These are phyloP conservation scores for Prorops nasuta DNA, from an alignment of 1,140 invertebrate species.

Conservation along the genomic window DNA sequence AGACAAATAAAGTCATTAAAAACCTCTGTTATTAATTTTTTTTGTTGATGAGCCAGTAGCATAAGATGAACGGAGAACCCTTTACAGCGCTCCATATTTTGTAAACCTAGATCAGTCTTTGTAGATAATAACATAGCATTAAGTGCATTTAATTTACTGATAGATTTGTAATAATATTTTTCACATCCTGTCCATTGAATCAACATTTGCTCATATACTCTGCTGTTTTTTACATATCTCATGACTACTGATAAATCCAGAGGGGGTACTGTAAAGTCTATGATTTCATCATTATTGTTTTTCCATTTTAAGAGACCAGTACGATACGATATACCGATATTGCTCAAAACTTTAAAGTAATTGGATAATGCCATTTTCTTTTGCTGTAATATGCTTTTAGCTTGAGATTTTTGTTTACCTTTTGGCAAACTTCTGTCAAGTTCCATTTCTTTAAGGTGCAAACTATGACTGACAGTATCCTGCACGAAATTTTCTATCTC, in stretches of 20 bases:
- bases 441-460: conserved; percentile 62
- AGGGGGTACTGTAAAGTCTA: conserved; percentile 56
- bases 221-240: conserved; percentile 28
- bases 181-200: conserved; percentile 73
- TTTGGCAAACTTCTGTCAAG: conserved; percentile 64
- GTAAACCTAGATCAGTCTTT: conserved; percentile 75
- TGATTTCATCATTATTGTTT: conserved; percentile 38
- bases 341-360: conserved; percentile 74
- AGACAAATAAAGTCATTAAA: conserved; percentile 46
- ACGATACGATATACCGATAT: conserved; percentile 77
- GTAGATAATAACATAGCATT: conserved; percentile 63
- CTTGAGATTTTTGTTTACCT: conserved; percentile 76
- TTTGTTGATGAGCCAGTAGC: conserved; percentile 60
- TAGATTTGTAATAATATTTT: conserved; percentile 72
- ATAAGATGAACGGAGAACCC: conserved; percentile 75
- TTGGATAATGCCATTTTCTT: conserved; percentile 81
- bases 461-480: conserved; percentile 64
- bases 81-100: conserved; percentile 79
- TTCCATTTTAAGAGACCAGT: conserved; percentile 63
- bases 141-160: conserved; percentile 69
- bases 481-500: conserved; percentile 67
- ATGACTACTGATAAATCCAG: conserved; percentile 61
- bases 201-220: conserved; percentile 40
- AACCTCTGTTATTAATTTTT: conserved; percentile 38
- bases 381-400: conserved; percentile 78